Conservation (phyloP, 2,888 invertebrate genomes). For the Eupithecia vulgata region DNA sequence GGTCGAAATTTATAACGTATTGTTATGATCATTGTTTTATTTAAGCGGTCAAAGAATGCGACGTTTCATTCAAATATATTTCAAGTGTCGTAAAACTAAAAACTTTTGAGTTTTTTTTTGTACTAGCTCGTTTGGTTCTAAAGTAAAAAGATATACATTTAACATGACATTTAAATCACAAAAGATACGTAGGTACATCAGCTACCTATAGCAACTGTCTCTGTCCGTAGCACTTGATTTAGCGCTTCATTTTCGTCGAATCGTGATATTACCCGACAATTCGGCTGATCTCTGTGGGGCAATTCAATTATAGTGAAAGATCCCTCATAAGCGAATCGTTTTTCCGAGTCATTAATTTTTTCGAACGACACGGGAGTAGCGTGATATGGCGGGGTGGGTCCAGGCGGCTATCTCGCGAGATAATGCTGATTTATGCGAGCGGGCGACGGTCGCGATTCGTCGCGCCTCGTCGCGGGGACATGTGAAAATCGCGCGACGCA, state of each 20-base stretch:
- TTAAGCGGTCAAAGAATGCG: conserved; percentile 11
- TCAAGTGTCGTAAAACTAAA: not conserved
- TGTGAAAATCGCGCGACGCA: conserved; percentile 64
- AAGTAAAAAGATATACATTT: not conserved
- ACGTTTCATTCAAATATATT: not conserved
- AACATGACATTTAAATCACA: not conserved
- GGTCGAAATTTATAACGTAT: conserved; percentile 39
- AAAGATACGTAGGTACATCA: not conserved
- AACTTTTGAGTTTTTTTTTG: not conserved
- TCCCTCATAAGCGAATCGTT: conserved; percentile 85
- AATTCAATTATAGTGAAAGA: conserved; percentile 84
- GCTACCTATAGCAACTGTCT: not conserved
- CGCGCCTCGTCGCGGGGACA: conserved; percentile 73
- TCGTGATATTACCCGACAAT: conserved; percentile 67
- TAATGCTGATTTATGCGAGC: conserved; percentile 84
- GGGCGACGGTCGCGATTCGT: conserved; percentile 80
- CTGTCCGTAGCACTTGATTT: conserved; percentile 57
- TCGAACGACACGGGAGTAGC: conserved; percentile 81
- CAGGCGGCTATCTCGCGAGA: conserved; percentile 82
- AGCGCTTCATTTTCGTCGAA: conserved; percentile 56
- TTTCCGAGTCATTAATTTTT: conserved; percentile 85
- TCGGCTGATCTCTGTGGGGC: conserved; percentile 77
- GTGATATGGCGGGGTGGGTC: conserved; percentile 80
- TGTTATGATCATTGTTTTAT: conserved; percentile 35
- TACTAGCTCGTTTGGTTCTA: not conserved